These are phyloP conservation scores for Pampusana beccarii DNA, from an alignment of 2,113 vertebrate species.

Conservation along the genomic window DNA sequence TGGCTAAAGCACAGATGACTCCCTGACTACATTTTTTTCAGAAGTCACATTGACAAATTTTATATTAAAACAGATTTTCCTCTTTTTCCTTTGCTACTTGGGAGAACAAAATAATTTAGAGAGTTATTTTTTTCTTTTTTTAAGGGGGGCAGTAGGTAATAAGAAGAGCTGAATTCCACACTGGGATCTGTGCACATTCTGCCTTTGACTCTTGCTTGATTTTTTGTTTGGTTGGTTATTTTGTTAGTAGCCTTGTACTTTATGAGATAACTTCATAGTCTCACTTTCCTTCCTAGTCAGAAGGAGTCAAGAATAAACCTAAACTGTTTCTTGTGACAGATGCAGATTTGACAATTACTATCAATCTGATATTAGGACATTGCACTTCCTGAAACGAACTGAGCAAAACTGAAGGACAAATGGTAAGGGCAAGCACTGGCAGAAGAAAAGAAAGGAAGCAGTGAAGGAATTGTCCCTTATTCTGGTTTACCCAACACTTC, in stretches of 20 bases:
- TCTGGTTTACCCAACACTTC: not conserved
- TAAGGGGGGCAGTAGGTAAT: not conserved
- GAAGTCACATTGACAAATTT: not conserved
- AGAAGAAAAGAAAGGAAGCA: not conserved
- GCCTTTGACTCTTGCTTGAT: not conserved
- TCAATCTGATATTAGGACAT: not conserved
- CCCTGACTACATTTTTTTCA: not conserved
- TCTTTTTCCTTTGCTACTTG: not conserved
- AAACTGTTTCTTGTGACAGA: not conserved
- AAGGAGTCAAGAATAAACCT: not conserved
- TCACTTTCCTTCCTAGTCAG: not conserved
- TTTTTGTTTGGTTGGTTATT: not conserved
- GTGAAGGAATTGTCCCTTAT: not conserved
- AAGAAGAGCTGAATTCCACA: not conserved
- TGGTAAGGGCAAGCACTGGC: no score
- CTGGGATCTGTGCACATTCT: not conserved
- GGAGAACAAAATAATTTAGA: not conserved
- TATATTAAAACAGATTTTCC: not conserved
- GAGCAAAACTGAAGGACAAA: not conserved
- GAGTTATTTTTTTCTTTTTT: not conserved
- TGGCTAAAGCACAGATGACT: not conserved
- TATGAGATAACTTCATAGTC: not conserved
- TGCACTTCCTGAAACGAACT: not conserved
- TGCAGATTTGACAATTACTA: not conserved
- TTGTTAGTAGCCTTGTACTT: not conserved